phyloP scores from a whole-genome alignment of 2,888 invertebrate species.

The Hypsopygia costalis region DNA sequence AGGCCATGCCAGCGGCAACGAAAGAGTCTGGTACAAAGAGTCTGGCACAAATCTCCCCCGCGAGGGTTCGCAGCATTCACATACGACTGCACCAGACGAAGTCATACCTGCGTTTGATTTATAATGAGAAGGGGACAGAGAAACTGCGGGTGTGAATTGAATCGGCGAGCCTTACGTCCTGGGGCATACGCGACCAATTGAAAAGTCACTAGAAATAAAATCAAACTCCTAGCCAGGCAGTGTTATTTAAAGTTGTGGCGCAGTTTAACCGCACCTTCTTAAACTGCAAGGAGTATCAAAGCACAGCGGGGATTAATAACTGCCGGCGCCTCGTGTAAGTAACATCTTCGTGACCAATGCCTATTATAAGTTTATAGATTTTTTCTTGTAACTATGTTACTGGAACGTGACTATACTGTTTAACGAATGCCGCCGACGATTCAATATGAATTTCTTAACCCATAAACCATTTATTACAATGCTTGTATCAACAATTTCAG shows the following conservation, averaged over 20 bases:
- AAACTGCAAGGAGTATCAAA: constrained; percentile 46
- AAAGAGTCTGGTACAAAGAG: constrained; percentile 31
- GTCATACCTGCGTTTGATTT: constrained; percentile 76
- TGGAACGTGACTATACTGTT: constrained; percentile 60
- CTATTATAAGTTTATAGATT: constrained; percentile 68
- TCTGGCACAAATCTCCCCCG: constrained; percentile 40
- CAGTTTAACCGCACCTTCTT: constrained; percentile 31
- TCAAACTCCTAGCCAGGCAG: constrained; percentile 20
- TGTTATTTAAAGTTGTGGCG: constrained; percentile 17
- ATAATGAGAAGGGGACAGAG: constrained; percentile 69
- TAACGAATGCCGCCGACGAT: constrained; percentile 52
- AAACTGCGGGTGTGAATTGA: constrained; percentile 68
- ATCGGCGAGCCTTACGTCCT: constrained; percentile 56
- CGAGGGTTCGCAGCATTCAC: constrained; percentile 50
- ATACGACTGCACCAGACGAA: constrained; percentile 63
- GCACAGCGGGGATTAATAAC: constrained; percentile 65
- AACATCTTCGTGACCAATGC: constrained; percentile 66
- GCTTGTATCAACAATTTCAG: constrained; percentile 28
- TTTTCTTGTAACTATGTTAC: constrained; percentile 53
- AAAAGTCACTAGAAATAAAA: constrained; percentile 31
- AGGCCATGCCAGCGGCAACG: constrained; percentile 28
- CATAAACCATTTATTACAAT: constrained; percentile 47
- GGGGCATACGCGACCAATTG: constrained; percentile 40
- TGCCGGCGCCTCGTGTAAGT: constrained; percentile 63
- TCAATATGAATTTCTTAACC: constrained; percentile 57